Evolutionary conservation across 1,140 invertebrate species (phyloP), one percentile per base, ranked within the genome.

Genomic region (Cyclargus thomasi): DNA sequence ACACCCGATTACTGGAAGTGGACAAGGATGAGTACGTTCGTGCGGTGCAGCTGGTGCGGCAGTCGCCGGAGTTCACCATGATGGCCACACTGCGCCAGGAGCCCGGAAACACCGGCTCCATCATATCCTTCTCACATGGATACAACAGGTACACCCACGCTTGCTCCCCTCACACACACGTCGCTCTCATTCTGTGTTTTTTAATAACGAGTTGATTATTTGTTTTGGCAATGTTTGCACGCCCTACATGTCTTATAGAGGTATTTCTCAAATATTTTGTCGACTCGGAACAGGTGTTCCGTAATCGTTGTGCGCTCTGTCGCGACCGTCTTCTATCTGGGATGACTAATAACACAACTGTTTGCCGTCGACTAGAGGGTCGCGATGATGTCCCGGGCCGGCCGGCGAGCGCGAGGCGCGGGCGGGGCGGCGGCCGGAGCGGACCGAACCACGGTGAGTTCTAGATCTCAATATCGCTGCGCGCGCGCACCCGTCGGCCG

Each of bases 121-220:
- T 97, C 74, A 91, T 97, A 73, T 94, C 95, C 75, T 95, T 97
- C 89, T 95, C 95, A 65, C 93, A 95, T 81, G 94, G 94, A 75
- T 92, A 93, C 85, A 94, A 95, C 91, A 94, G 94, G 93, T 94
- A 82, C 39, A 7, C 29, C 29, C 29, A 35, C 29, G 6, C 0
- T 14, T 14, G 6, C 39, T 11, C 39, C 11, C 39, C 11, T 14
- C 14, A 39, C 11, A 16, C 11, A 16, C 2, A 39, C 7, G 3
- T 14, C 10, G 10, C 10, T 47, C 39, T 16, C 3, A 47, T 47
- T 47, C 39, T 47, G 11, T 6, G 5, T 16, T 47, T 47, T 11
- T 47, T 47, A 1, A 47, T 47, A 7, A 47, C 11, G 14, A 47
- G 5, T 47, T 47, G 3, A 8, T 47, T 47, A 47, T 29, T 29